Percentiles rank a stretch among this genome's conserved stretches.
These are phyloP conservation scores for Meganola albula DNA, from an alignment of 2,888 invertebrate genomes.

Conservation along the genomic window DNA sequence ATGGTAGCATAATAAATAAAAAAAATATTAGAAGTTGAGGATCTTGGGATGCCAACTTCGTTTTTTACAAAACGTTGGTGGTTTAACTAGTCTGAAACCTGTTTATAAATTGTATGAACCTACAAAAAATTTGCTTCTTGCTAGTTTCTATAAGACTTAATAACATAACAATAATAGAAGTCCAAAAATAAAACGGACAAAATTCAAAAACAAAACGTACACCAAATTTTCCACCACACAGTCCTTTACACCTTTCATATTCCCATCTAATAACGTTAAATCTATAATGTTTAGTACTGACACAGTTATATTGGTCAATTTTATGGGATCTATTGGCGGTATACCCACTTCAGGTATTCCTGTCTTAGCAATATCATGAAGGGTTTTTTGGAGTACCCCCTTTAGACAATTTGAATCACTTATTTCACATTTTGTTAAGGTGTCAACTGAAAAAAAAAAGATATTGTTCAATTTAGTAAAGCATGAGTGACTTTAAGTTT, in stretches of 20 bases:
- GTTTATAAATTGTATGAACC: too few species aligned
- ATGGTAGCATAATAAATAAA: too few species aligned
- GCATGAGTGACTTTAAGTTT: too few species aligned
- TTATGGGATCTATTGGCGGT: conserved; percentile 38
- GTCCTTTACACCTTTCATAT: conserved; percentile 32
- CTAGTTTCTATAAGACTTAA: too few species aligned
- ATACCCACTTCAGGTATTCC: conserved; percentile 38
- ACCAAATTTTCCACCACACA: conserved; percentile 25
- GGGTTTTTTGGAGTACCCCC: conserved; percentile 20
- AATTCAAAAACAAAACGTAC: conserved; percentile 27
- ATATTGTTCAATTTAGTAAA: background rate
- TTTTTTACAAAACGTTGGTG: too few species aligned
- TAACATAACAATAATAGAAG: too few species aligned
- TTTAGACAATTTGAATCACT: conserved; percentile 33
- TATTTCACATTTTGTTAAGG: conserved; percentile 32
- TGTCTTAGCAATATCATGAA: conserved; percentile 23
- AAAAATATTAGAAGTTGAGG: too few species aligned
- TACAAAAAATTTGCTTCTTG: too few species aligned
- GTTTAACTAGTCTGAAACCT: too few species aligned
- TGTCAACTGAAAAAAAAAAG: conserved; percentile 18
- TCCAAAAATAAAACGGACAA: too few species aligned
- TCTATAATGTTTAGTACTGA: conserved; percentile 28
- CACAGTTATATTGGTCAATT: conserved; percentile 25
- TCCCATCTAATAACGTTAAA: conserved; percentile 36
- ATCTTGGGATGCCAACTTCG: too few species aligned